Conservation (phyloP, 1,140 invertebrate species). For the Trichoplusia ni region DNA sequence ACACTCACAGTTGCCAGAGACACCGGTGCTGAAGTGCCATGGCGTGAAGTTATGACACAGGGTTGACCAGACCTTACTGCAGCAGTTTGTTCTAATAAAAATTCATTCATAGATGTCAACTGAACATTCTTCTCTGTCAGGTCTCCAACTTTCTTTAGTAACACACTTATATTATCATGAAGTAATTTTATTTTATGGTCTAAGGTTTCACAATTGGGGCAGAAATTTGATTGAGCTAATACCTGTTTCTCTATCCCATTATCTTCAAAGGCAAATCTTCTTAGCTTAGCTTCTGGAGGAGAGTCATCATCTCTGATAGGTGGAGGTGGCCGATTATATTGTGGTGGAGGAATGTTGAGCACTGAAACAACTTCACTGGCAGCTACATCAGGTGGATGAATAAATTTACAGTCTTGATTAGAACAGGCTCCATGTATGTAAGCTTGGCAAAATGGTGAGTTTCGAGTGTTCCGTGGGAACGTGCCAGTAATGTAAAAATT, state of each 20-base stretch:
- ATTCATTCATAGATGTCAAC: slow-evolving; percentile 77
- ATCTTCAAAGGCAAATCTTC: slow-evolving; percentile 68
- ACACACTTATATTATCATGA: slow-evolving; percentile 76
- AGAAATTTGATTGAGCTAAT: slow-evolving; percentile 51
- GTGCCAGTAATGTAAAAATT: slow-evolving; percentile 64
- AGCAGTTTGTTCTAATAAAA: slow-evolving; percentile 72
- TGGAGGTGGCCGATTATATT: slow-evolving; percentile 57
- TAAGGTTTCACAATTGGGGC: slow-evolving; percentile 66
- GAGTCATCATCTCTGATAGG: slow-evolving; percentile 64
- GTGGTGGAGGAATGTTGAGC: slow-evolving; percentile 47
- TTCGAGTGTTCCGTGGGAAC: slow-evolving; percentile 59
- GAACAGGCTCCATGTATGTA: slow-evolving; percentile 57
- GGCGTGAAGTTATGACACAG: slow-evolving; percentile 74
- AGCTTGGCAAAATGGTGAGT: slow-evolving; percentile 56
- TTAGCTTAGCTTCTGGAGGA: slow-evolving; percentile 72
- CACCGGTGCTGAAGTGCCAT: slow-evolving; percentile 73
- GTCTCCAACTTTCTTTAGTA: slow-evolving; percentile 72
- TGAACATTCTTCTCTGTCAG: slow-evolving; percentile 75
- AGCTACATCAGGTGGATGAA: slow-evolving; percentile 55
- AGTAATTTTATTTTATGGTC: slow-evolving; percentile 74
- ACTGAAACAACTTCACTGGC: slow-evolving; percentile 50
- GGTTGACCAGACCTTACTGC: slow-evolving; percentile 66
- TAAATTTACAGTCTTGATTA: slow-evolving; percentile 62
- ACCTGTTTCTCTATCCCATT: slow-evolving; percentile 57
- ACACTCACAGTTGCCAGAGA: slow-evolving; percentile 76